Conservation (phyloP, 2,113 vertebrate genomes). For the Pachyramphus minor region DNA sequence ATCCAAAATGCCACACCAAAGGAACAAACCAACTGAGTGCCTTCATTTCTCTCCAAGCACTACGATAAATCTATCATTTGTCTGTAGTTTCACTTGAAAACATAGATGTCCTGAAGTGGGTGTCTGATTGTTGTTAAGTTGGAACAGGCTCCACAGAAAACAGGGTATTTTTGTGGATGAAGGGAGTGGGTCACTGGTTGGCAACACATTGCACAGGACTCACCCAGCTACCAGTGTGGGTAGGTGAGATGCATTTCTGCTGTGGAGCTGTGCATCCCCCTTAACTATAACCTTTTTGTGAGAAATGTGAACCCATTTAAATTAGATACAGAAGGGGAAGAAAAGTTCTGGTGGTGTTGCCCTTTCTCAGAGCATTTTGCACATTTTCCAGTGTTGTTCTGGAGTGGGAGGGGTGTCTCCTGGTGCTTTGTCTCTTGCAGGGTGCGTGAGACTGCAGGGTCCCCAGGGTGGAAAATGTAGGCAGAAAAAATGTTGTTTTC, state of each 20-base stretch:
- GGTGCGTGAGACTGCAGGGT: neutral
- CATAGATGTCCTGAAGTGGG: neutral
- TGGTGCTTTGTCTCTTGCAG: neutral
- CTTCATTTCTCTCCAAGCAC: neutral
- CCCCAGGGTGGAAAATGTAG: neutral
- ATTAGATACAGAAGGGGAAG: neutral
- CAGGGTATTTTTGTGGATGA: neutral
- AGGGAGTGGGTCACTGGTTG: neutral
- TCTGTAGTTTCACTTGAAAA: neutral
- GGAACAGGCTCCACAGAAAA: neutral
- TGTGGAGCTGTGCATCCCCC: neutral
- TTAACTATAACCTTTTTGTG: neutral
- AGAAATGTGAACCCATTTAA: neutral
- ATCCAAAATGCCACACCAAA: neutral
- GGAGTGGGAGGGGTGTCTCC: neutral
- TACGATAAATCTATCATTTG: neutral
- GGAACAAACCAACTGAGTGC: neutral
- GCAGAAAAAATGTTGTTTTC: neutral
- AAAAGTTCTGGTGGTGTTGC: neutral
- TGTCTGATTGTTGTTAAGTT: accelerated
- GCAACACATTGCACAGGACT: neutral
- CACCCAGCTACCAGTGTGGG: neutral
- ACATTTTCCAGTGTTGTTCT: neutral
- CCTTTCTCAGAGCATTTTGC: neutral
- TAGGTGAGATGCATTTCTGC: neutral